Evolutionary conservation across 2,888 invertebrate species (phyloP).

Genomic region (Geophilus truncorum): DNA sequence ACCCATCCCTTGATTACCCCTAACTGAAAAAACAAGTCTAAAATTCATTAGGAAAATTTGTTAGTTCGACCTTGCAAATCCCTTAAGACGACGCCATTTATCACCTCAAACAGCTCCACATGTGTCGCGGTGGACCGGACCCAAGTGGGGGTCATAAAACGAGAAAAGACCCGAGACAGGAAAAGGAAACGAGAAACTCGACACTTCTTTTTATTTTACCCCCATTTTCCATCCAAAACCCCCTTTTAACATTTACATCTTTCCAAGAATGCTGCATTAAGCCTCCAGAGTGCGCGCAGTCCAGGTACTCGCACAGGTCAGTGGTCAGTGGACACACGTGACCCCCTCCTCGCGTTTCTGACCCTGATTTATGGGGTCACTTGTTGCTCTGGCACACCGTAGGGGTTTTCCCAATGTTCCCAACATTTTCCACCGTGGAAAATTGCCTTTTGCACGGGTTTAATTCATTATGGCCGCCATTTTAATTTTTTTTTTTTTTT

Average conservation of each 20-base stretch:
- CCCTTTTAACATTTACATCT: not conserved
- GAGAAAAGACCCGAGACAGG: not conserved
- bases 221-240: not conserved
- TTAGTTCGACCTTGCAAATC: not conserved
- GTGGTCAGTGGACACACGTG: not conserved
- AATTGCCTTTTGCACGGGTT: not conserved
- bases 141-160: not conserved
- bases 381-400: not conserved
- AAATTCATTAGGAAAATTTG: not conserved
- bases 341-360: not conserved
- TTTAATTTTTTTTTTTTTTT: too few relatives aligned
- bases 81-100: not conserved
- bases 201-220: not conserved
- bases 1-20: too few relatives aligned
- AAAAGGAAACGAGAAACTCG: not conserved
- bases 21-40: not conserved
- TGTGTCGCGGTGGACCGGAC: too few relatives aligned
- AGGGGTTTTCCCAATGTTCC: not conserved
- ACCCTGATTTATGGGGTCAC: slow-evolving; percentile 34
- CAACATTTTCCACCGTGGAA: not conserved
- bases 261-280: not conserved
- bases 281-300: not conserved
- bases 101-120: too few relatives aligned
- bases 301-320: not conserved
- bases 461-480: not conserved